Evolutionary conservation across 2,113 vertebrate species (phyloP), one percentile per base, ranked within the genome.

Genomic region (Trichechus manatus): DNA sequence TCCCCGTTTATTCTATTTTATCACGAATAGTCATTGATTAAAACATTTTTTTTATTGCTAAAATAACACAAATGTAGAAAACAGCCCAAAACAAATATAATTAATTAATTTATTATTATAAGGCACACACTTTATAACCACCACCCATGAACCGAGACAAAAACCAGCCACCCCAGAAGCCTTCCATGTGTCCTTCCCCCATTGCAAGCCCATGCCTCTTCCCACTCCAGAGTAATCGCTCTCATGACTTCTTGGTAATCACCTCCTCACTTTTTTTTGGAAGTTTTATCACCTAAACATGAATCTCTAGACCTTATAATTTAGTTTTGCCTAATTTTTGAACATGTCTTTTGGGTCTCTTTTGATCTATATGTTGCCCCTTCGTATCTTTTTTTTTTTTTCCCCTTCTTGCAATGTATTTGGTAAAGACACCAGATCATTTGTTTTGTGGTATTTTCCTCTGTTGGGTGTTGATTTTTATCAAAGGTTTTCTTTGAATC

Each of bases 61-160:
- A 95, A 96, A 87, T 91, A 91, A 63, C 20, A 75, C 39, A 87
- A 81, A 72, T 78, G 29, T 11, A 93, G 80, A 92, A 93, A 90
- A 82, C 11, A 93, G 39, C 42, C 84, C 50, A 77, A 93, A 94
- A 89, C 36, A 92, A 68, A 92, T 53, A 39, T 9, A 72, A 59
- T 90, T 86, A 50, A 39, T 39, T 39, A 39, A 39, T 39, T 39
- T 39, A 36, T 85, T 77, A 82, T 82, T 83, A 11, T 44, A 92
- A 89, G 68, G 59, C 29, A 87, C 68, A 93, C 19, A 84, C 22
- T 4, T 63, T 72, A 19, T 64, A 75, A 47, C 14, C 27, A 53
- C 17, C 20, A 53, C 39, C 64, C n/a, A 50, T 42, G 11, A 75
- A 78, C 82, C 33, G 19, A 91, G 66, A 88, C n/a, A 74, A 90